Evolutionary conservation across 2,113 vertebrate species (phyloP).

Genomic region (Osmerus eperlanus): DNA sequence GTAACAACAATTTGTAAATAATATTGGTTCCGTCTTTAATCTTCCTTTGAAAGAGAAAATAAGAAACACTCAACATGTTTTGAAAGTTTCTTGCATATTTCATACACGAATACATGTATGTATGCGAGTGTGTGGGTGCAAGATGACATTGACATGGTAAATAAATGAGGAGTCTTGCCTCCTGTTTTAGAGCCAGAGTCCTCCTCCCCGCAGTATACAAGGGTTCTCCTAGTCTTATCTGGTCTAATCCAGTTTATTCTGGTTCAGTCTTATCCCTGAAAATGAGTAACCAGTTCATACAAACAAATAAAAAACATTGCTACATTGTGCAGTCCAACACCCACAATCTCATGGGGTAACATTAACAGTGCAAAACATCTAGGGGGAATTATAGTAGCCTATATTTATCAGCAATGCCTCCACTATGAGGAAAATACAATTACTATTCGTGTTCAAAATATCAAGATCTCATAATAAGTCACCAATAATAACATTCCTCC

Average conservation of each 20-base stretch:
- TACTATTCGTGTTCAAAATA: slow-evolving; percentile 36
- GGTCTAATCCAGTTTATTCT: slow-evolving; percentile 15
- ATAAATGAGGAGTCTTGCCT: slow-evolving; percentile 60
- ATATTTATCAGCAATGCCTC: slow-evolving; percentile 14
- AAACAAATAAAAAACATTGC: slow-evolving; percentile 37
- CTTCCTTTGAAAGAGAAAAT: neutral
- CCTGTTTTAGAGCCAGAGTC: slow-evolving; percentile 43
- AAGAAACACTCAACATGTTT: slow-evolving; percentile 18
- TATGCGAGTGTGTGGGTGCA: slow-evolving; percentile 38
- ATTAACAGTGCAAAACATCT: slow-evolving; percentile 6
- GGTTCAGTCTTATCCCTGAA: slow-evolving; percentile 8
- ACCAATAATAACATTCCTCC: slow-evolving; percentile 17
- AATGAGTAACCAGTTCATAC: neutral
- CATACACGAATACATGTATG: slow-evolving; percentile 46
- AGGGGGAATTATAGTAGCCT: slow-evolving; percentile 17
- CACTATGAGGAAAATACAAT: neutral
- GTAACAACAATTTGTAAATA: neutral
- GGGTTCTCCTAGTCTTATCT: slow-evolving; percentile 32
- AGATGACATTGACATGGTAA: slow-evolving; percentile 48
- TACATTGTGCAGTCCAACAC: slow-evolving; percentile 58
- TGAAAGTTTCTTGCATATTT: slow-evolving; percentile 59
- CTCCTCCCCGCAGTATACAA: slow-evolving; percentile 30
- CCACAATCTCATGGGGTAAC: neutral
- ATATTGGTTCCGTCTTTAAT: neutral
- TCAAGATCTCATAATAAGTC: neutral